A percentile compares a stretch with the other conserved stretches of the same genome.
phyloP scores from a whole-genome alignment of 1,140 invertebrate species.

The Galleria mellonella region DNA sequence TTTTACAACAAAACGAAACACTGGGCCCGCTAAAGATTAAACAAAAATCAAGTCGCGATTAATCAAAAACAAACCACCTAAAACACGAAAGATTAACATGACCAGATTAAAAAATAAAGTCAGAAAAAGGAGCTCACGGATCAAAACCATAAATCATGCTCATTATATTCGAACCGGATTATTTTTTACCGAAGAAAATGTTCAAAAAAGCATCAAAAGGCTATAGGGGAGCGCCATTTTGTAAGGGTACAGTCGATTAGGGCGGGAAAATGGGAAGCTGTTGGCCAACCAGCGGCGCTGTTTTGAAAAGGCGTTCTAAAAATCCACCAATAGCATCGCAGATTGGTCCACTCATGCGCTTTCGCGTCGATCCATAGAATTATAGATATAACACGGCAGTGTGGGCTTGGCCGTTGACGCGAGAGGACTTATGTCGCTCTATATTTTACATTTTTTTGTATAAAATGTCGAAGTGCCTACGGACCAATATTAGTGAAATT shows the following conservation, averaged over 20 bases:
- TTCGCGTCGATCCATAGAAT: constrained; percentile 68
- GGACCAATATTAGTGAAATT: constrained; percentile 40
- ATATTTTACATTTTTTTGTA: constrained; percentile 32
- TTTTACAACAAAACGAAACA: not conserved
- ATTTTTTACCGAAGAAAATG: constrained; percentile 72
- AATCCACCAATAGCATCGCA: constrained; percentile 37
- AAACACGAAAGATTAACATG: constrained; percentile 63
- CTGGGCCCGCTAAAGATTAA: constrained; percentile 15
- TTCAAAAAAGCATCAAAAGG: constrained; percentile 71
- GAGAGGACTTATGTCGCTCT: constrained; percentile 31
- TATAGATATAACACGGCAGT: constrained; percentile 69
- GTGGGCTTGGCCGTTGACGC: constrained; percentile 58
- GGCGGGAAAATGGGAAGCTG: constrained; percentile 58
- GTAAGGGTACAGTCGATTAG: constrained; percentile 48
- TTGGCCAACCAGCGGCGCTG: constrained; percentile 28
- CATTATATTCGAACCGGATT: constrained; percentile 72
- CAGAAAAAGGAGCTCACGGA: constrained; percentile 49
- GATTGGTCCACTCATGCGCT: constrained; percentile 57
- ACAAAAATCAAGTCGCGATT: constrained; percentile 31
- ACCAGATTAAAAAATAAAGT: constrained; percentile 48
- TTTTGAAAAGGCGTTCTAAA: constrained; percentile 57
- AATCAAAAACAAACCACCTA: constrained; percentile 44
- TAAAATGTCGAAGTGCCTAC: constrained; percentile 63
- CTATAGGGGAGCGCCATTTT: constrained; percentile 70
- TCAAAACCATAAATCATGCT: constrained; percentile 72